Base-by-base conservation (phyloP, 1,140 invertebrate genomes). In the Pseudomyrmex concolor region DNA sequence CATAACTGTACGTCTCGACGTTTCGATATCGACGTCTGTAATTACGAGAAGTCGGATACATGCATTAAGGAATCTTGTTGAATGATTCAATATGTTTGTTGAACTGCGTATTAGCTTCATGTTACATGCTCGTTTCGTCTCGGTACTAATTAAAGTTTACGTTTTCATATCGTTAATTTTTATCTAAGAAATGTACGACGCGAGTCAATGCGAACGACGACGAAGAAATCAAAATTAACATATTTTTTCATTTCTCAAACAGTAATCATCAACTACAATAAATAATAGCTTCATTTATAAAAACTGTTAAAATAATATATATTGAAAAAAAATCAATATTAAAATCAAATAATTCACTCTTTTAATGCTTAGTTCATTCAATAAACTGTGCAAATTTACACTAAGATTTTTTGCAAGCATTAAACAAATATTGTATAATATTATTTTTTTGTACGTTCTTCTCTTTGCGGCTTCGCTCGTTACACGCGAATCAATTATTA, bases 401-500 rank as follows among this genome's bases (percentile, higher is more conserved):
- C 19, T 15, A 7, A 66, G n/a, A 62, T 8, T 66, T 59, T 57
- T 74, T 74, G 10, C 19, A 17, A 10, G 43, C 43, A 12, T 19
- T 17, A 48, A 2, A 17, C 10, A 48, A 48, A 5, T 34, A 60
- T 45, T 50, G 22, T 5, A 19, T 48, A 50, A 71, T 71, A 19
- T 48, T 59, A 71, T 71, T 80, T 80, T 34, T 51, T 71, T 17
- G 9, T 80, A 57, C 12, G 9, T 12, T 34, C 34, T 5, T 34
- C 5, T 34, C 19, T 15, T 71, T 78, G 76, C 66, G 45, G 54
- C 54, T 80, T 17, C 43, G 54, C 76, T 71, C 76, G 66, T 80
- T 80, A 80, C 22, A 54, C 68, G 54, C 48, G 19, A 71, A 71
- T 80, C 76, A 80, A 80, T 80, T 80, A 80, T 80, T 80, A 80